Evolutionary conservation across 2,113 vertebrate species (phyloP), one percentile per base, ranked within the genome.

Genomic region (Paradoxurus hermaphroditus): DNA sequence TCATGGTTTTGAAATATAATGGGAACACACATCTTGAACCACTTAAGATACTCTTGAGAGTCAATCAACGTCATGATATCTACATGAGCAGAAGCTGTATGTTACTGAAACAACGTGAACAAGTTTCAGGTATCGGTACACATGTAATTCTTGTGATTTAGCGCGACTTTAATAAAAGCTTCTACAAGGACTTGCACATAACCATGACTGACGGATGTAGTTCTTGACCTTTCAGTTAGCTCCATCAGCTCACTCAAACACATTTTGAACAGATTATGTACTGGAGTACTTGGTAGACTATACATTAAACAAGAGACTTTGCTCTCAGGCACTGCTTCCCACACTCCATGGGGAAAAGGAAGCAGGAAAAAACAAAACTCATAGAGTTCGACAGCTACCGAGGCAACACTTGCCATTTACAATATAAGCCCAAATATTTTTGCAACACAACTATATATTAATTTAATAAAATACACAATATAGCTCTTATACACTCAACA

Each of bases 401-500:
- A 99, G 99, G 99, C 99, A 99, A 99, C 99, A 99, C 99, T 99
- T 99, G 99, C 99, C 99, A 99, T 99, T 99, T 99, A 99, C 99
- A 99, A 99, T 99, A 99, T 99, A 99, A 99, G 99, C 99, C 99
- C 99, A 99, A 99, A 99, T 99, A 99, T 99, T 99, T 99, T 99
- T 99, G 99, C 99, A 99, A 99, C 99, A 99, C 99, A 99, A 99
- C 99, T 99, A 99, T 99, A 99, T 99, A 99, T 99, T 99, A 99
- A 99, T 99, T 99, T 99, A 99, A 99, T 99, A 99, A 99, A 99
- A 99, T 99, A 99, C 99, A 99, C 99, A 99, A 99, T 99, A 99
- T 99, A 99, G 99, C 99, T 99, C 99, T 99, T 99, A 99, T 99
- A 99, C 99, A 99, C 99, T 99, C 99, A 99, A 99, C 99, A 99